Evolutionary conservation across 2,888 invertebrate genomes (phyloP).

Genomic region (Leucania comma): DNA sequence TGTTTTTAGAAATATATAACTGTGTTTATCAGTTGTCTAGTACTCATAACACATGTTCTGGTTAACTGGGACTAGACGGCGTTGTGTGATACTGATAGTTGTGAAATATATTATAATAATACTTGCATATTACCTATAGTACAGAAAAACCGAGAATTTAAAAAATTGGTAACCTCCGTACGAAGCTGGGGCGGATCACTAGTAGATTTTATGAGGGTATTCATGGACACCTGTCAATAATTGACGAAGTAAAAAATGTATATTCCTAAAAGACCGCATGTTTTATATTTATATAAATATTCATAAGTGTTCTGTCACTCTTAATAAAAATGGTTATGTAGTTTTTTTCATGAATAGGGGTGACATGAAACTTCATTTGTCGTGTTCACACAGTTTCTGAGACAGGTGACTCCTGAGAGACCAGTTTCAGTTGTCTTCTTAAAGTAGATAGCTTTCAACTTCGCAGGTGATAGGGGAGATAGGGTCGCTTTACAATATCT

Average conservation of each 20-base stretch:
- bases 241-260: not conserved
- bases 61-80: no score
- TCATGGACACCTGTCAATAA: not conserved
- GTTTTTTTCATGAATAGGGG: not conserved
- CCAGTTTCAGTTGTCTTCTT: not conserved
- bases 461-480: not conserved
- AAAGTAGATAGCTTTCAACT: not conserved
- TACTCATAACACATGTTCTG: no score
- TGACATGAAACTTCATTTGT: not conserved
- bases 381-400: conserved; percentile 7
- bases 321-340: not conserved
- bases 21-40: no score
- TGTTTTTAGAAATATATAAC: no score
- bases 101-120: no score
- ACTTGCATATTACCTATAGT: no score
- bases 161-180: no score
- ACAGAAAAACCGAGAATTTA: no score
- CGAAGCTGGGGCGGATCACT: no score
- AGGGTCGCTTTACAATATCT: not conserved
- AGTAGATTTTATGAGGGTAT: not conserved
- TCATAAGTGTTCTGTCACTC: not conserved
- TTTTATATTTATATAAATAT: conserved; percentile 1
- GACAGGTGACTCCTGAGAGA: conserved; percentile 6
- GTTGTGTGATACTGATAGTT: no score
- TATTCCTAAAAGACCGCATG: not conserved